Evolutionary conservation across 92 coral and sea anemone genomes (phyloP), one percentile per base, ranked within the genome.

Genomic region (Porites rus): DNA sequence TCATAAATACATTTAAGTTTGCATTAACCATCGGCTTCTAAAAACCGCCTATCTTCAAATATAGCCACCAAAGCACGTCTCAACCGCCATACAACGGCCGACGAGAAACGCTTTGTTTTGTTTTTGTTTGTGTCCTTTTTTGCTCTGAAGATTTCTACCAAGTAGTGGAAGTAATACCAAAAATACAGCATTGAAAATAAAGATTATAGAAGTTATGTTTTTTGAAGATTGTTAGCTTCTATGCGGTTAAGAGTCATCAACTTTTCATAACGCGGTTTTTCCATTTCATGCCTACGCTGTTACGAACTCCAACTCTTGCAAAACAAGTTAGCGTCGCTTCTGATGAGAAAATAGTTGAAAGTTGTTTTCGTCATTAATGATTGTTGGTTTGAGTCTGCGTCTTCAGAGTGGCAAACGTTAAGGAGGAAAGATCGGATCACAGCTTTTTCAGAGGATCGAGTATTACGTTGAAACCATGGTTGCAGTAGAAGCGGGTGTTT

Each of bases 401-500:
- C 16, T 10, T 56, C 13, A 17, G 16, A 2, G 46, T 20, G 2
- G 4, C 22, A 51, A 51, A 3, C 5, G 0, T 16, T 17, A 6
- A 7, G 21, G 82, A 63, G 19, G 62, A 10, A 18, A 28, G 64
- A 78, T 58, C n/a, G 8, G 22, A 4, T 58, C 8, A 19, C 24
- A 51, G 28, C 25, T 28, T 9, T 11, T 21, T 65, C 10, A 77
- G 9, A 18, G 2, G 2, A 1, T 19, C 1, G 38, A 7, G 13
- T 24, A 52, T 7, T 52, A 7, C 20, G 2, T 20, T 19, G 8
- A 2, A 58, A 61, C 18, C 76, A 90, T 70, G 67, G 80, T 94
- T 10, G 90, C 92, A 17, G 80, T 93, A 20, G 98, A 95, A 61
- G 88, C 91, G 12, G 91, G 96, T 16, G 91, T 93, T 6, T 81